Evolutionary conservation across 2,888 invertebrate species (phyloP).

Genomic region (Clostera curtula): DNA sequence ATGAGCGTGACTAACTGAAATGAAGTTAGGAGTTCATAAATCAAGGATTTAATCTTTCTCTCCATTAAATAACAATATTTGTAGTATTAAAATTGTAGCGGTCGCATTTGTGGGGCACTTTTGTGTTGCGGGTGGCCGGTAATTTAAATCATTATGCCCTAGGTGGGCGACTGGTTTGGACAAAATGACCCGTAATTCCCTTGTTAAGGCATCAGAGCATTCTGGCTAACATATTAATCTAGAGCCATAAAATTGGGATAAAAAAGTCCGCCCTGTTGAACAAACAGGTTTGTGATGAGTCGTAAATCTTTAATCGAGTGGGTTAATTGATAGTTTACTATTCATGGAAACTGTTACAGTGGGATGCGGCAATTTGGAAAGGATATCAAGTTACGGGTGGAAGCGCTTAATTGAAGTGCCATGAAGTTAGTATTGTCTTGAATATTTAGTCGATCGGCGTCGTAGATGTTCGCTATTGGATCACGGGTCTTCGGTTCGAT

Average conservation of each 20-base stretch:
- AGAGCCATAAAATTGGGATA: constrained; percentile 44
- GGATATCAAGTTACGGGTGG: too few relatives aligned
- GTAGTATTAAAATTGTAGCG: constrained; percentile 45
- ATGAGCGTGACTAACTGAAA: constrained; percentile 40
- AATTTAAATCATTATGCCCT: constrained; percentile 57
- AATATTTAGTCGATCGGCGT: too few relatives aligned
- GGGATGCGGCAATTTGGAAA: background rate
- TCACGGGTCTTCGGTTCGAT: too few relatives aligned
- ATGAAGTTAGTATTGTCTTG: too few relatives aligned
- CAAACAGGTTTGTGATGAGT: too few relatives aligned
- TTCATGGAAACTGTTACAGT: constrained; percentile 4
- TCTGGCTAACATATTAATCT: constrained; percentile 57
- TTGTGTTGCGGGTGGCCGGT: constrained; percentile 53
- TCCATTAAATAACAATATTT: constrained; percentile 34
- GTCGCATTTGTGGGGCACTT: constrained; percentile 34
- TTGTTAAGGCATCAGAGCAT: constrained; percentile 54
- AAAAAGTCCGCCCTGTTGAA: constrained; percentile 26
- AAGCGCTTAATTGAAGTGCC: too few relatives aligned
- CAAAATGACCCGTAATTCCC: constrained; percentile 66
- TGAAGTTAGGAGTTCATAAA: constrained; percentile 38
- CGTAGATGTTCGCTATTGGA: too few relatives aligned
- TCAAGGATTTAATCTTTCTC: constrained; percentile 26
- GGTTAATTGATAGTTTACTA: constrained; percentile 10
- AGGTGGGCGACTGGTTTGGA: constrained; percentile 58
- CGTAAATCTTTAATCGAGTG: too few relatives aligned